These are phyloP conservation scores for Pao palembangensis DNA, from an alignment of 2,113 vertebrate species.

Conservation along the genomic window DNA sequence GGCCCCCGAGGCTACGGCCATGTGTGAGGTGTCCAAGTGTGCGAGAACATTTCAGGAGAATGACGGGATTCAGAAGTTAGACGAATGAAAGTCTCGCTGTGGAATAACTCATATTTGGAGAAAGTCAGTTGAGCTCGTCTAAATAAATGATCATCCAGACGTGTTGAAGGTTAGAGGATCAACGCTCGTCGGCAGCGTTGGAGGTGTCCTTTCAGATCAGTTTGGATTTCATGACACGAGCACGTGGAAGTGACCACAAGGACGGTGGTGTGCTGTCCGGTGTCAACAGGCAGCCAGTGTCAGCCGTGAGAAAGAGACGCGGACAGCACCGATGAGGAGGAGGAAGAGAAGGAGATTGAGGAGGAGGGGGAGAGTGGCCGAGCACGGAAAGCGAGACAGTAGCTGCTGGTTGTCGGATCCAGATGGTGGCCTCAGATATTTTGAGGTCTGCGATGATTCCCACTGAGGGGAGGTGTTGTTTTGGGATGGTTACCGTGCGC, in stretches of 20 bases:
- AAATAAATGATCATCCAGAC: neutral
- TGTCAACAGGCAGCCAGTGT: conserved; percentile 30
- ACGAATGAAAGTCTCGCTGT: no score
- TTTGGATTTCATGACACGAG: conserved; percentile 24
- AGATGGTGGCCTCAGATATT: conserved; percentile 12
- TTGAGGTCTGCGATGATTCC: conserved; percentile 17
- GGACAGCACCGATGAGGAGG: conserved; percentile 20
- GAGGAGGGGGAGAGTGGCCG: neutral
- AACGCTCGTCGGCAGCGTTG: neutral
- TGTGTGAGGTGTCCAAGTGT: no score
- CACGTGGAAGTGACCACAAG: conserved; percentile 24
- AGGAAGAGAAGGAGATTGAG: conserved; percentile 2
- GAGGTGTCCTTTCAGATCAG: conserved; percentile 25
- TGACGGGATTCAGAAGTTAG: no score
- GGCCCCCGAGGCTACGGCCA: no score
- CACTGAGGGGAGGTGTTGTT: neutral
- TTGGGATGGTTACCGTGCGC: neutral
- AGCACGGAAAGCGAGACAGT: conserved; percentile 1
- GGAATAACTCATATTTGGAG: no score
- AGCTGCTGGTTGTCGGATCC: conserved; percentile 10
- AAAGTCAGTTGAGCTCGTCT: no score
- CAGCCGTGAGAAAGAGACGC: conserved; percentile 4
- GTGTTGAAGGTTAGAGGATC: conserved; percentile 13
- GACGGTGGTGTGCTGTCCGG: conserved; percentile 31
- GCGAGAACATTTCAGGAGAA: no score